These are phyloP conservation scores for Tetranychus urticae DNA, from an alignment of 1,140 invertebrate species.

Conservation along the genomic window DNA sequence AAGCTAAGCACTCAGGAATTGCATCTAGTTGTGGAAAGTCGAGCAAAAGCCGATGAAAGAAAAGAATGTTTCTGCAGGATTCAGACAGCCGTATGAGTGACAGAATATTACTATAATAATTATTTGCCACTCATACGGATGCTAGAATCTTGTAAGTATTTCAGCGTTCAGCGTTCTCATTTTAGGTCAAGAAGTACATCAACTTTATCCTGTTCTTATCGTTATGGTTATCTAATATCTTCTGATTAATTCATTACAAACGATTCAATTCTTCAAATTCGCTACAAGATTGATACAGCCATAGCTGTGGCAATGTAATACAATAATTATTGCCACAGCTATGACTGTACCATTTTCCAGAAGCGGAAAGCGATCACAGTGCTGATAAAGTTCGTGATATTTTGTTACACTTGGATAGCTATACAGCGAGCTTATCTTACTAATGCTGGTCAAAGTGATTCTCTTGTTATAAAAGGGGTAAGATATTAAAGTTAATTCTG, in stretches of 20 bases:
- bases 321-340: no score
- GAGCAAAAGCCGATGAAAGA: no score
- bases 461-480: conserved; percentile 95
- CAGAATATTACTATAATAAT: no score
- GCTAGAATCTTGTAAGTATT: no score
- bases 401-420: conserved; percentile 65
- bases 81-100: no score
- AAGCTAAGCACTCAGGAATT: no score
- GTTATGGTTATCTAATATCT: conserved; percentile 38
- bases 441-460: conserved; percentile 84
- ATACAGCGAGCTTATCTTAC: conserved; percentile 60
- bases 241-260: conserved; percentile 47
- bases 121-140: no score
- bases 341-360: conserved; percentile 72
- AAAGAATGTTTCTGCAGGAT: no score
- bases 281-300: conserved; percentile 34
- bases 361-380: conserved; percentile 65
- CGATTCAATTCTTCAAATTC: conserved; percentile 80
- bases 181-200: conserved; percentile 54
- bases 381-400: conserved; percentile 62
- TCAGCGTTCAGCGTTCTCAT: conserved; percentile 34
- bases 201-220: conserved; percentile 70
- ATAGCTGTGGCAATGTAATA: no score
- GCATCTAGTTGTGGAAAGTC: no score
- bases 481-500: conserved; percentile 89